Evolutionary conservation across 2,797 vertebrate genomes (phyloP), one percentile per base, ranked within the genome.

Genomic region (Leucoraja ocellata): DNA sequence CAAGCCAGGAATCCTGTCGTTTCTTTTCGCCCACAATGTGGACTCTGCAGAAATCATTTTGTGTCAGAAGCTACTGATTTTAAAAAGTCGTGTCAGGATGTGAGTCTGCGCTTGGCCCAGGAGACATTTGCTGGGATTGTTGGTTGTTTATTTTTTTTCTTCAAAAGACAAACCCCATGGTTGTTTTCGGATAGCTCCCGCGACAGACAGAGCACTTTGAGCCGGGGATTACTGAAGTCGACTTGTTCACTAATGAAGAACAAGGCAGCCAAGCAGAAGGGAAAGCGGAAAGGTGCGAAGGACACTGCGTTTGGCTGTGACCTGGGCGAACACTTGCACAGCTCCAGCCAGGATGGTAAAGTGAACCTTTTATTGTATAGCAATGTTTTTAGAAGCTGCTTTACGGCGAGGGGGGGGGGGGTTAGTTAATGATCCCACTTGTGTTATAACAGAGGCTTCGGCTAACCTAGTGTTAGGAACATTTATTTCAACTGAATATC

Each of bases 331-430:
- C 97, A 99, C 96, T 98, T 99, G 94, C 98, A 99, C 95, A 98
- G 93, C 95, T 98, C 98, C 77, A 98, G 98, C 96, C 98, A 99
- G 95, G 98, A 99, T 96, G 99, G 99, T 99, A 98, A 98, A 94
- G 90, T 92, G 54, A 76, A 88, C 61, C 0, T 11, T 73, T 92
- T 11, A 74, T 14, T 92, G n/a, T 46, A n/a, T 86, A 11, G 39
- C 9, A 7, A 71, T 84, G 10, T 25, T 74, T 46, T 54, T 92
- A 54, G 76, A 54, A 92, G 65, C 25, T 54, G 36, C 36, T 54
- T 74, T 23, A 28, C 68, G 54, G 46, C 46, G 32, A 25, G 61
- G 46, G 54, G 90, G 21, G 46, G 39, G 61, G 46, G 54, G 90
- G 21, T 13, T 58, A 18, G 32, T 46, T 46, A 46, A 54, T 11